These are phyloP conservation scores for Melanotaenia duboulayi DNA, from an alignment of 2,113 vertebrate genomes.

Conservation along the genomic window DNA sequence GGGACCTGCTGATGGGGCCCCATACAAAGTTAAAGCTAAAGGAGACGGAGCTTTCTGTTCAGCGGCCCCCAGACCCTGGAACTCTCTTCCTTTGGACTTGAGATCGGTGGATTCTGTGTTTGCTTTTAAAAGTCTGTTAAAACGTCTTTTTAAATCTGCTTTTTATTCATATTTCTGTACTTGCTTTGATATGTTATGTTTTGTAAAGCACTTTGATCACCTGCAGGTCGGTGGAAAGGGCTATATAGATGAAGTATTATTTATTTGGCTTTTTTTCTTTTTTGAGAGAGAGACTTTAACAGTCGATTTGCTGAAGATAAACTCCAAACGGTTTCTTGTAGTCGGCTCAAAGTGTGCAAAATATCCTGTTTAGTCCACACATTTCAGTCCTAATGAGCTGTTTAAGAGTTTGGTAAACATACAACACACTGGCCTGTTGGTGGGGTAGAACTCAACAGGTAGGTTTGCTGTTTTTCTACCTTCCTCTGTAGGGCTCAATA, in stretches of 20 bases:
- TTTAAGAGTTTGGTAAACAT: constrained; percentile 29
- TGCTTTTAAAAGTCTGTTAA: too few relatives aligned
- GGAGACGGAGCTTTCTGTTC: too few relatives aligned
- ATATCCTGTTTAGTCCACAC: constrained; percentile 60
- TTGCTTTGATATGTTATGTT: too few relatives aligned
- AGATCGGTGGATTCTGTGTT: too few relatives aligned
- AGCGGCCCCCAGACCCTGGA: too few relatives aligned
- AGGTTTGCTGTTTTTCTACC: constrained; percentile 41
- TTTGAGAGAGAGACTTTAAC: neutral
- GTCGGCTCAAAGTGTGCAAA: constrained; percentile 57
- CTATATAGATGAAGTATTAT: neutral
- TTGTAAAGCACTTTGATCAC: too few relatives aligned
- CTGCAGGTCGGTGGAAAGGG: too few relatives aligned
- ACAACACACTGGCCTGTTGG: neutral
- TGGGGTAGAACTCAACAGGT: constrained; percentile 60
- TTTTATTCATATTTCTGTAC: too few relatives aligned
- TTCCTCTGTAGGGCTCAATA: constrained; percentile 53
- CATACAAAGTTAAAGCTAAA: too few relatives aligned
- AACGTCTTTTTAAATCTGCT: too few relatives aligned
- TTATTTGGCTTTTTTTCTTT: neutral
- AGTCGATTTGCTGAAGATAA: neutral
- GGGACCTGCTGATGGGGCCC: too few relatives aligned
- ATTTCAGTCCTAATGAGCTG: constrained; percentile 52
- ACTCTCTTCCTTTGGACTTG: too few relatives aligned
- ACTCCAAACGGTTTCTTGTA: constrained; percentile 6